Evolutionary conservation across 2,113 vertebrate genomes (phyloP), one percentile per base, ranked within the genome.

Genomic region (Brachypteracias leptosomus): DNA sequence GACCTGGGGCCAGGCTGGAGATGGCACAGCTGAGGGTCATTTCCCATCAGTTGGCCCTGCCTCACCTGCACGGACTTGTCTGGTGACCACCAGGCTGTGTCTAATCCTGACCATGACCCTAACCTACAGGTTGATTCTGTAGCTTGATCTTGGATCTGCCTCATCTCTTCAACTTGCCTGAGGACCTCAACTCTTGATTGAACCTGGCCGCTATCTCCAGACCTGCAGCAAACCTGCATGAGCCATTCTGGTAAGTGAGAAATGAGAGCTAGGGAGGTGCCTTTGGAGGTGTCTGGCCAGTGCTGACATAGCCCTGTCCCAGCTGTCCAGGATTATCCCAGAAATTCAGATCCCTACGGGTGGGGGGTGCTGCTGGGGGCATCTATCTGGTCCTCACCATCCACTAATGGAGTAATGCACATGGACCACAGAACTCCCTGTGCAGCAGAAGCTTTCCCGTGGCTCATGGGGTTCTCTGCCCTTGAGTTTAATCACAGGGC

Each of bases 321-420:
- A 71, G 35, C n/a, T 75, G 36, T 25, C 16, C 76, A 51, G 52
- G 8, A 26, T 44, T 55, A 61, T 6, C 33, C 12, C 12, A 38
- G 40, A 24, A 4, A 3, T 61, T 77, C 22, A 36, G 31, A 72
- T 29, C 31, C 29, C 20, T 62, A 9, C 0, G 5, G 51, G 20
- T 51, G 7, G 4, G 24, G 17, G 38, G 14, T 2, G 22, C 6
- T 55, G 18, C 29, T 2, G 5, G 35, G 33, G 14, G 1, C 10
- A 47, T 31, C 62, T n/a, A 19, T 26, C 17, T 33, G 24, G 20
- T 61, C 49, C 22, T 18, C 29, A 10, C 4, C 19, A n/a, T 31
- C 44, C 40, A 15, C 28, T 13, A 44, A 17, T 26, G 16, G 46
- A 83, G 59, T 25, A 80, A 28, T 3, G 0, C 19, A 42, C 22